Evolutionary conservation across 1,140 invertebrate genomes (phyloP), one percentile per base, ranked within the genome.

Genomic region (Oreohelix idahoensis): DNA sequence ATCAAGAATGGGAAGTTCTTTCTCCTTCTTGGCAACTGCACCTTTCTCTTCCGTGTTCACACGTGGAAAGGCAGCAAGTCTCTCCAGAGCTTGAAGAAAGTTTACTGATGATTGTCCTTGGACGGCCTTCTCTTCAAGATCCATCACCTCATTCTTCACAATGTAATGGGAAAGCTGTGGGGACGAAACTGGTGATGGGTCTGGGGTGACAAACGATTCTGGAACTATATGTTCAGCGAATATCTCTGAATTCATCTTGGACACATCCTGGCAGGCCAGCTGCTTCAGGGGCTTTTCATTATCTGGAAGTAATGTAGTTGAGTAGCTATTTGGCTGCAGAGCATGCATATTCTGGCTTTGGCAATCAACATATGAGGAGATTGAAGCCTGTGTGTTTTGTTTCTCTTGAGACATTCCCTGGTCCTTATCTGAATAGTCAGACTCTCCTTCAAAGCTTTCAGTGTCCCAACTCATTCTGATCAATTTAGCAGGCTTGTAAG

Each of bases 181-280:
- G 0, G 89, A 90, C 17, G 87, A 88, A 38, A 85, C 87, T 26
- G 90, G 90, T 29, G 90, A 91, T 51, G 89, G 88, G 26, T 91
- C 90, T 23, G 90, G 90, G 23, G 90, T 91, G 11, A 90, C 85
- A 78, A 87, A 90, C 15, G 89, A 90, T 23, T 89, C 89, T 17
- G 90, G 53, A n/a, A 58, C 53, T 15, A 58, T n/a, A 2, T 58
- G 53, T 20, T 58, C 53, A 58, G 15, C 10, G n/a, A n/a, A n/a
- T 5, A 45, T 45, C 42, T 8, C 15, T 11, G 10, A 4, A 23
- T 58, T 58, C 53, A 45, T 15, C 15, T 58, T 58, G 15, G 53
- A 58, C 23, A 58, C 26, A n/a, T 20, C 53, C 20, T 23, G 1
- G 26, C 26, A 58, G 23, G 53, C 20, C 4, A n/a, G 10, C 53